These are phyloP conservation scores for Hypolimnas misippus DNA, from an alignment of 2,888 invertebrate genomes.

Conservation along the genomic window DNA sequence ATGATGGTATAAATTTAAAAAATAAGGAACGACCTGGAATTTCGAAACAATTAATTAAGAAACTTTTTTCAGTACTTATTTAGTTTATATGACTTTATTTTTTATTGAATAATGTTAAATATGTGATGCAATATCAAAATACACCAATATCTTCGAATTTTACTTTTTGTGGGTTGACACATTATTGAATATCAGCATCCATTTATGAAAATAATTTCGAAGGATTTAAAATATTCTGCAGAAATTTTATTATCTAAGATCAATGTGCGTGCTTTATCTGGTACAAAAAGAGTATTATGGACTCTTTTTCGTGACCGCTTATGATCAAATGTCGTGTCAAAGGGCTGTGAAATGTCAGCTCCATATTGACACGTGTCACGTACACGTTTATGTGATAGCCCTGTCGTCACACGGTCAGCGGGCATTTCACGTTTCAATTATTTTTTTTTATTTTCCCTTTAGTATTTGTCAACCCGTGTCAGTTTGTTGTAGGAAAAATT, in stretches of 20 bases:
- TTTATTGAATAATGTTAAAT: too few relatives aligned
- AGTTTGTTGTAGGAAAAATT: background rate
- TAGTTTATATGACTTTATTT: too few relatives aligned
- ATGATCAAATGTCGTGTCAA: constrained; percentile 56
- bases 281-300: constrained; percentile 19
- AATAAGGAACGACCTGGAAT: too few relatives aligned
- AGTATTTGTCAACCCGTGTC: background rate
- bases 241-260: background rate
- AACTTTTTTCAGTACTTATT: too few relatives aligned
- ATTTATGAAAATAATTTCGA: background rate
- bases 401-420: background rate
- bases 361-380: constrained; percentile 51
- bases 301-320: constrained; percentile 38
- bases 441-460: constrained; percentile 1
- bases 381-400: constrained; percentile 17
- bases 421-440: constrained; percentile 4
- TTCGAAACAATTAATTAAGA: too few relatives aligned
- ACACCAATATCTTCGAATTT: too few relatives aligned
- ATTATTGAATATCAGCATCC: too few relatives aligned
- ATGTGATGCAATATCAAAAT: too few relatives aligned
- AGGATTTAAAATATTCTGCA: background rate
- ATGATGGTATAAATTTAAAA: too few relatives aligned
- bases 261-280: constrained; percentile 17
- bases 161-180: too few relatives aligned
- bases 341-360: constrained; percentile 42